Percentiles rank a stretch among this genome's conserved stretches.
Conservation (phyloP, 2,113 vertebrate genomes). For the Machaerirhynchus nigripectus region DNA sequence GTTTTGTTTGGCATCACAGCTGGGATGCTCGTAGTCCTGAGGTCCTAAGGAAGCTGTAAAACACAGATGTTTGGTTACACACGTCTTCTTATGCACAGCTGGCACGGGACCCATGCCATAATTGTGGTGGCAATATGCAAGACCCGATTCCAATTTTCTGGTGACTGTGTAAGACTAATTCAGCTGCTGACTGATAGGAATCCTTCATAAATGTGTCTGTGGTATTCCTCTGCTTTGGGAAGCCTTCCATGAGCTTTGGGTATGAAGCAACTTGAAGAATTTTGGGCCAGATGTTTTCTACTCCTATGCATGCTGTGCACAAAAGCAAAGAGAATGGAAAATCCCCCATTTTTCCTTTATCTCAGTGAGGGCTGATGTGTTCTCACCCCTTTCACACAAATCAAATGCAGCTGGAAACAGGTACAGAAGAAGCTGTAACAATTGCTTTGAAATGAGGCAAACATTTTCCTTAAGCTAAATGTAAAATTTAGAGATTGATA, state of each 20-base stretch:
- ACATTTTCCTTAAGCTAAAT: not conserved
- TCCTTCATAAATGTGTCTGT: not conserved
- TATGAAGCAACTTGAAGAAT: not conserved
- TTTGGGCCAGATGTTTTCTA: not conserved
- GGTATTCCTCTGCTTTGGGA: not conserved
- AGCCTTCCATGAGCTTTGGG: not conserved
- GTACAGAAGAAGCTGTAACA: not conserved
- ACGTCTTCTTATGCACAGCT: not conserved
- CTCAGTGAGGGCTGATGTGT: not conserved
- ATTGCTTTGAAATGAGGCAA: not conserved
- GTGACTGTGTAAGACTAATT: not conserved
- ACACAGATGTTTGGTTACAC: not conserved
- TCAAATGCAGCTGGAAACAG: not conserved
- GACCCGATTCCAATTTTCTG: not conserved
- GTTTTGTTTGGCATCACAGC: not conserved
- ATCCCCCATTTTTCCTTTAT: fast-evolving
- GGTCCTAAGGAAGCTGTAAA: not conserved
- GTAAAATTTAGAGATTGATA: not conserved
- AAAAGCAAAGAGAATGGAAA: not conserved
- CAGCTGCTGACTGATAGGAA: not conserved
- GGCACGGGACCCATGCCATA: fast-evolving
- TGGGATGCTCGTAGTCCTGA: not conserved
- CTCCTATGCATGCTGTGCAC: not conserved
- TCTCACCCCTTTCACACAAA: not conserved
- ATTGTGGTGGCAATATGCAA: fast-evolving